Evolutionary conservation across 2,888 invertebrate genomes (phyloP), one percentile per base, ranked within the genome.

Genomic region (Watsonalla binaria): DNA sequence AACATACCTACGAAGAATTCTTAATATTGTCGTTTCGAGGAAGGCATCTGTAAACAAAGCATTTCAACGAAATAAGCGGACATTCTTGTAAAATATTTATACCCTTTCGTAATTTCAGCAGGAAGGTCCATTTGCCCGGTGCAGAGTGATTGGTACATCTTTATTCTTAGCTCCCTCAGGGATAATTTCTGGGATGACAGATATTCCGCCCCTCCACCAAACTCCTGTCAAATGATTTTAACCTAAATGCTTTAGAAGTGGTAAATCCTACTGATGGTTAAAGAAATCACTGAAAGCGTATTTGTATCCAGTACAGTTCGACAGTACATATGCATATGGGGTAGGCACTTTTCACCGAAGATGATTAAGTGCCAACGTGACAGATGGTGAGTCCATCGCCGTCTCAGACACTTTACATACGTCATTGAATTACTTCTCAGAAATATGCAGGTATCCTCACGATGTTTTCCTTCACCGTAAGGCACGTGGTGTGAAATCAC

Each of bases 131-230:
- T 85, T 74, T 96, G 96, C 0, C 96, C 95, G 13, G 96, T 93
- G 68, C 97, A 97, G 4, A 96, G 86, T 80, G 94, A 92, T 79
- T 97, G 96, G 75, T 97, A 97, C 0, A 91, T 81, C 55, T 92
- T 92, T 39, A 93, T 91, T 65, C 95, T 94, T 24, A 91, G 89
- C 60, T 89, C 64, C 46, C 76, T 82, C 5, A 58, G 59, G 0
- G 73, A 59, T n/a, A 64, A 35, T 50, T 63, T 58, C 6, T 57
- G 49, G 51, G 92, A 90, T 63, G 86, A 87, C 47, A 87, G 80
- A 6, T 72, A 61, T 13, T 65, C 65, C 51, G 84, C 87, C 4
- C 72, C 70, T 8, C 74, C 77, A 2, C 87, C 89, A 0, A 70
- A 78, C 6, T 89, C 89, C 89, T 89, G 56, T 51, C 42, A 45